Conservation (phyloP, 2,888 invertebrate genomes). For the Leucozona laternaria region DNA sequence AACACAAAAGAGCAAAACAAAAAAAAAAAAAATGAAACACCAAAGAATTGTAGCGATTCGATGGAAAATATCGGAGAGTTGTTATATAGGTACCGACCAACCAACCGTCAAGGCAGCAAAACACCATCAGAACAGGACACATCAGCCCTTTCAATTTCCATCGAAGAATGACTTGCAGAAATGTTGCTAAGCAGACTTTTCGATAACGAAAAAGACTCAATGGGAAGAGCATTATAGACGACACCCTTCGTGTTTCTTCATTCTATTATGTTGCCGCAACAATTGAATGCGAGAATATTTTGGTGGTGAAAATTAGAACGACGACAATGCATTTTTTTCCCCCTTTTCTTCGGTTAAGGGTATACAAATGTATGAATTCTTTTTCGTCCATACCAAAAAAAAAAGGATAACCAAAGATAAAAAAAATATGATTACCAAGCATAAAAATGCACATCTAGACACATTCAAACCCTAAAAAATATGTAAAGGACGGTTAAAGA, state of each 20-base stretch:
- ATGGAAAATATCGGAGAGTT: neutral
- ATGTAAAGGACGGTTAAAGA: conserved; percentile 12
- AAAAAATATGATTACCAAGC: conserved; percentile 57
- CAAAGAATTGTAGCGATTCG: neutral
- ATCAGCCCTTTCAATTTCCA: conserved; percentile 43
- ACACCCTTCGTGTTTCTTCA: conserved; percentile 25
- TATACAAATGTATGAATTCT: too few relatives aligned
- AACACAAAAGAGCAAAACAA: conserved; percentile 50
- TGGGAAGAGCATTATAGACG: neutral
- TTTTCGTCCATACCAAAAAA: neutral
- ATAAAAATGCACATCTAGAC: conserved; percentile 64
- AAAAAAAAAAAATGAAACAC: neutral
- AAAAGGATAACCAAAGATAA: conserved; percentile 27
- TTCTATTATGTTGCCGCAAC: conserved; percentile 69
- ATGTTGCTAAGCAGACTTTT: conserved; percentile 64
- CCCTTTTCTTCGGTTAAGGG: neutral
- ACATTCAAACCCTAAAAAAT: conserved; percentile 25
- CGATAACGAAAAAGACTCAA: neutral
- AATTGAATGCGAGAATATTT: conserved; percentile 55
- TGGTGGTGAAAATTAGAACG: conserved; percentile 57
- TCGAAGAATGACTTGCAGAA: conserved; percentile 64
- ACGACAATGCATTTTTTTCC: conserved; percentile 65
- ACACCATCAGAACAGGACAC: neutral
- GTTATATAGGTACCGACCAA: neutral
- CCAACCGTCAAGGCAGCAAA: too few relatives aligned